These are phyloP conservation scores for Zosterops borbonicus DNA, from an alignment of 2,113 vertebrate genomes.

Conservation along the genomic window DNA sequence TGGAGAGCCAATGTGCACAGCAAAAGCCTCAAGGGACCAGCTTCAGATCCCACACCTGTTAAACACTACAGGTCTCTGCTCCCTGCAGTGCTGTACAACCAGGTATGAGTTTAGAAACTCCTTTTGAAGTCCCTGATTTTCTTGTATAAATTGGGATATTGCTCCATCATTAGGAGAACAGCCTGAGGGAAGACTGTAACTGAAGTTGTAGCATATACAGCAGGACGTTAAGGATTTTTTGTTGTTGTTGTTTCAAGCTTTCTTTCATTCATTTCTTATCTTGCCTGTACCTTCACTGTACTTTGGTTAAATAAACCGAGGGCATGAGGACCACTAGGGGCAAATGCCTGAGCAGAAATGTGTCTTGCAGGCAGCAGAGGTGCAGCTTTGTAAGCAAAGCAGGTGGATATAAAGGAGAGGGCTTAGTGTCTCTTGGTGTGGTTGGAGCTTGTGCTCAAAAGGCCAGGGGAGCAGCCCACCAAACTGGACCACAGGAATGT, in stretches of 20 bases:
- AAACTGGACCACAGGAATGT: not conserved
- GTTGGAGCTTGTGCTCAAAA: not conserved
- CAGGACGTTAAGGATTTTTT: not conserved
- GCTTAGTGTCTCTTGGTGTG: not conserved
- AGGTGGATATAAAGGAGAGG: not conserved
- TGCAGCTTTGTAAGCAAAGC: not conserved
- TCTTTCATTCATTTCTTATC: not conserved
- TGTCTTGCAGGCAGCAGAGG: not conserved
- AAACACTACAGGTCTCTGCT: not conserved
- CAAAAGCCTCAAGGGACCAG: not conserved
- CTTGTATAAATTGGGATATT: not conserved
- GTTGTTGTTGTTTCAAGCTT: not conserved
- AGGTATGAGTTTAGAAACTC: not conserved
- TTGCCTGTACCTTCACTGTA: not conserved
- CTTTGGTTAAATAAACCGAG: not conserved
- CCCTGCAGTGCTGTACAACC: not conserved
- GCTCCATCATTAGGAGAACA: not conserved
- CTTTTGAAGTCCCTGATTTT: conserved; percentile 8
- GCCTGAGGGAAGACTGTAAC: not conserved
- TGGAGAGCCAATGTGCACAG: not conserved
- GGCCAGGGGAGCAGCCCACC: not conserved
- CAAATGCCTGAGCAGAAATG: not conserved
- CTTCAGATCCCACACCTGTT: not conserved
- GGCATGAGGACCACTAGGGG: not conserved
- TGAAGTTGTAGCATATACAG: not conserved